phyloP scores from a whole-genome alignment of 2,797 vertebrate genomes.

The Apodemus agrarius region DNA sequence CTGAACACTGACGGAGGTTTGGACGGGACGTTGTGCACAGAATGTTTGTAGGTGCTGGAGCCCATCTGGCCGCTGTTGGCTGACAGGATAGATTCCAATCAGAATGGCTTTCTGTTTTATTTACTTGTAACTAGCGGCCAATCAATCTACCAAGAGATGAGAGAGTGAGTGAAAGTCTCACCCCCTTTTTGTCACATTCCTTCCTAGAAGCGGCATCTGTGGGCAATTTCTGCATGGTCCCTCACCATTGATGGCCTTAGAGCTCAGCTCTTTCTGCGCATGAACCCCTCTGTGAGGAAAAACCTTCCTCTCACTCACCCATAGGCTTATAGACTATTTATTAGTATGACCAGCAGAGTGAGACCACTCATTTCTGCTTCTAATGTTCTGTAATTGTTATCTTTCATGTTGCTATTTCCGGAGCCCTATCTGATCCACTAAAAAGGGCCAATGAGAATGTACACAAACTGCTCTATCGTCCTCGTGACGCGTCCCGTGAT shows the following conservation, averaged over 20 bases:
- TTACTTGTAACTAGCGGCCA: neutral
- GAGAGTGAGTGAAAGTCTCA: accelerated
- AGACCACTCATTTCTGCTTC: neutral
- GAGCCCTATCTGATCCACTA: too few species aligned
- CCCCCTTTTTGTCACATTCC: too few species aligned
- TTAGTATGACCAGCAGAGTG: neutral
- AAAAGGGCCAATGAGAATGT: neutral
- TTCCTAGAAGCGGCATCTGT: accelerated
- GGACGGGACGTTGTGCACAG: neutral
- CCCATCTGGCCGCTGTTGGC: neutral
- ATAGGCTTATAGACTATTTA: too few species aligned
- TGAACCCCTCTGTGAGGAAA: neutral
- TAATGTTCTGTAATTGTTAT: neutral
- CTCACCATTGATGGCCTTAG: accelerated
- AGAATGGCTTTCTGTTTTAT: neutral
- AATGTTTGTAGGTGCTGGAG: neutral
- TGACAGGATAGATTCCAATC: neutral
- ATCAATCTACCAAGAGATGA: neutral
- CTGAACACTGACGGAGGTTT: neutral
- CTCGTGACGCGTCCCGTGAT: accelerated
- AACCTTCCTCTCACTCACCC: neutral
- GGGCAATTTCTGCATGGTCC: accelerated
- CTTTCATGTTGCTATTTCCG: neutral
- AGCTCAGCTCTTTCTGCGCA: neutral
- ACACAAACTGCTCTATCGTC: too few species aligned